Base-by-base conservation (phyloP, 2,888 invertebrate genomes). In the Thyatira batis region DNA sequence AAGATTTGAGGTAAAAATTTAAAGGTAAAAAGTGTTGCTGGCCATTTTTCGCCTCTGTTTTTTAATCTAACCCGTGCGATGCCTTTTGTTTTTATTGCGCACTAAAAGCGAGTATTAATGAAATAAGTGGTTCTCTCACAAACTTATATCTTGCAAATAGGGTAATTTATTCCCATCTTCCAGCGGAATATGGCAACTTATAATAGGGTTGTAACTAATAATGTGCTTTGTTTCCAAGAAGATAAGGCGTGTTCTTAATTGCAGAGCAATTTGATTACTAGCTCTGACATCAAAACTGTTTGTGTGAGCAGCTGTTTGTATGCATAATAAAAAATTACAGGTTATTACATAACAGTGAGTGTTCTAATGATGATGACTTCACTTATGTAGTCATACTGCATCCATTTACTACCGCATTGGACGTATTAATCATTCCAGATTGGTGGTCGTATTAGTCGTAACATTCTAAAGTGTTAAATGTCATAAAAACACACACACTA, bases 1-100 rank as follows among this genome's bases (percentile, higher is more conserved):
- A 53, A 51, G 33, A 44, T 20, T 21, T 58, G 51, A 57, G 58
- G 57, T 58, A n/a, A n/a, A n/a, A n/a, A n/a, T n/a, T n/a, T n/a
- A n/a, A n/a, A n/a, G n/a, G n/a, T n/a, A n/a, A n/a, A n/a, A n/a
- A n/a, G n/a, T n/a, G n/a, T 30, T n/a, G 11, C n/a, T n/a, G 33
- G 1, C 13, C 4, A n/a, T 30, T 2, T 39, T 39, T 39, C 39
- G 13, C 1, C 39, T n/a, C 17, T 8, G 8, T 1, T 39, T n/a
- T n/a, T n/a, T n/a, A n/a, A n/a, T n/a, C n/a, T n/a, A n/a, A n/a
- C n/a, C n/a, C n/a, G n/a, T n/a, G n/a, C n/a, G n/a, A n/a, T n/a
- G n/a, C n/a, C n/a, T n/a, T n/a, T n/a, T n/a, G n/a, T n/a, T n/a
- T n/a, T n/a, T n/a, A n/a, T n/a, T n/a, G n/a, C n/a, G n/a, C n/a